Evolutionary conservation across 2,113 vertebrate genomes (phyloP).

Genomic region (Helogale parvula): DNA sequence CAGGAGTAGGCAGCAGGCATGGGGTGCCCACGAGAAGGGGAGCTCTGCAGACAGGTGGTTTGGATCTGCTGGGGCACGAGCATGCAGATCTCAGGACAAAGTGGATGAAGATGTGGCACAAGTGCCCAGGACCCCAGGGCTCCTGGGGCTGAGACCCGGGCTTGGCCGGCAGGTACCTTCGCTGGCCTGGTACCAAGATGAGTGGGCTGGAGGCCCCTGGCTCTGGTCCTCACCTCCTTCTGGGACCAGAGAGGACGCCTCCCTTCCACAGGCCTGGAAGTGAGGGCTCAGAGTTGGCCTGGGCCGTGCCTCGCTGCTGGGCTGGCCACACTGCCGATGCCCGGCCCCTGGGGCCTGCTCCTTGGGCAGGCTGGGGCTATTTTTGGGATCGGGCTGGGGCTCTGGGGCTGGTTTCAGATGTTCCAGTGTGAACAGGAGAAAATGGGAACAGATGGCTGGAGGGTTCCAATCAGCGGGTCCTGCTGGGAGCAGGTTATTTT

Average conservation of each 20-base stretch:
- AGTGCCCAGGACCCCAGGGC: not conserved
- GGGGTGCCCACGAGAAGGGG: not conserved
- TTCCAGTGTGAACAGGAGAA: constrained; percentile 84
- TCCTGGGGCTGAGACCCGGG: not conserved
- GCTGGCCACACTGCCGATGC: not conserved
- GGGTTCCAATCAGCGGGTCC: constrained; percentile 85
- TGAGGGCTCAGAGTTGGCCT: not conserved
- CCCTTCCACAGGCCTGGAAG: not conserved
- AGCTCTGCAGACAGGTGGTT: not conserved
- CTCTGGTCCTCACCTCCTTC: not conserved
- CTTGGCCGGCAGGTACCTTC: not conserved
- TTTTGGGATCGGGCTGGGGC: constrained; percentile 86
- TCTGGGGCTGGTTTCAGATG: constrained; percentile 86
- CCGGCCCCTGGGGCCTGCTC: constrained; percentile 64
- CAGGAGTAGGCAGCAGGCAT: not conserved
- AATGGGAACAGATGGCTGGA: constrained; percentile 88
- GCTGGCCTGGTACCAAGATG: not conserved
- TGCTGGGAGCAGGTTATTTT: constrained; percentile 88
- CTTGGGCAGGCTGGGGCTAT: constrained; percentile 82
- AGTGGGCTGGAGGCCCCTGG: not conserved
- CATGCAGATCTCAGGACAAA: not conserved
- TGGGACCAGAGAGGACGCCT: not conserved
- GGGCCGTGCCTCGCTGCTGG: not conserved
- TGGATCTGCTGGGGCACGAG: not conserved
- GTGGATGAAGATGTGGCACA: not conserved